Base-by-base conservation (phyloP, 2,888 invertebrate genomes). In the Plebejus argus region DNA sequence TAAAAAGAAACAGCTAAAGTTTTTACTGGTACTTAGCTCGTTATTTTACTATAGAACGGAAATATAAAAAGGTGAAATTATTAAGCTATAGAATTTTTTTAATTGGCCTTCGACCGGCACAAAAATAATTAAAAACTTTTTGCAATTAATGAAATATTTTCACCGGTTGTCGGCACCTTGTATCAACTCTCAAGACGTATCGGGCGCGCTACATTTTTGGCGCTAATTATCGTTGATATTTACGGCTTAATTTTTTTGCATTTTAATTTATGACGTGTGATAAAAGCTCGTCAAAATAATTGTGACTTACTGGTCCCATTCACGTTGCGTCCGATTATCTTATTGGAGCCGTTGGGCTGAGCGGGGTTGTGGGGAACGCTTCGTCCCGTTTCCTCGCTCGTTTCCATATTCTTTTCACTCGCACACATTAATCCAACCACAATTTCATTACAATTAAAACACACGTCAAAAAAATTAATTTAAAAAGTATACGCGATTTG, bases 221-320 rank as follows among this genome's bases (percentile, higher is more conserved):
- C 71, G 45, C 70, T 77, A 77, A 70, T 76, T 77, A 76, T 70
- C 23, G 56, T 23, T 33, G 76, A 39, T 71, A 58, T 39, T 35
- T 72, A 45, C 35, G 71, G 56, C 39, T 45, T 33, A 10, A 39
- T 58, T 72, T 77, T 72, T 72, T 20, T 35, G 56, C 66, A 72
- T 71, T 35, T 35, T 20, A 71, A 70, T 72, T 71, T 72, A 45
- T 72, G 74, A 74, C 53, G 49, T 28, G 49, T 28, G 15, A 76
- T 78, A 80, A 78, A 80, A 80, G 79, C 81, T 81, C 80, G 79
- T 82, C 82, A 81, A 83, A 80, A 82, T 83, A 85, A 79, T 78
- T 61, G 89, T 89, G 90, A 95, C 95, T 95, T 91, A 95, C 95
- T 95, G 89, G 95, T 95, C 84, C 95, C 95, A 91, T 95, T 95